Conservation (phyloP, 2,797 vertebrate species). For the Cirrhinus molitorella region DNA sequence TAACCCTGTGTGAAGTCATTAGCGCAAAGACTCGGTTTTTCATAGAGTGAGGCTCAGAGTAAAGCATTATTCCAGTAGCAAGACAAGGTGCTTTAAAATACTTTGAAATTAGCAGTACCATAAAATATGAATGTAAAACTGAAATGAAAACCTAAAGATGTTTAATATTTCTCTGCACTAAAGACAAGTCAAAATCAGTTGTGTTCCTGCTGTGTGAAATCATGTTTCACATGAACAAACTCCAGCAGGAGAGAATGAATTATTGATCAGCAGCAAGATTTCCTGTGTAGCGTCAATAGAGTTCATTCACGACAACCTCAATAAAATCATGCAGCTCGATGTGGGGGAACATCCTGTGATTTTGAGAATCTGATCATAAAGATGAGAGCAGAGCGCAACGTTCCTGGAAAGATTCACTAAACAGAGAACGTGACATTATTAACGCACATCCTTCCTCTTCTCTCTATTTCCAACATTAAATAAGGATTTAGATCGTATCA, state of each 20-base stretch:
- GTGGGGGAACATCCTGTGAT: not conserved
- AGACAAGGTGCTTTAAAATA: not conserved
- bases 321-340: not conserved
- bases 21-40: not conserved
- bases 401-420: not conserved
- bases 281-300: constrained; percentile 1
- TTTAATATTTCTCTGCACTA: not conserved
- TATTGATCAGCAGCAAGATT: constrained; percentile 30
- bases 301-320: constrained; percentile 2
- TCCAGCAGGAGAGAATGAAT: constrained; percentile 24
- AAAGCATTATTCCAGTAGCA: not conserved
- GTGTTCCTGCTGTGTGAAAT: constrained; percentile 14
- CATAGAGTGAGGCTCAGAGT: not conserved
- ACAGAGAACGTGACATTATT: not conserved
- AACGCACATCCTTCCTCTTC: not conserved
- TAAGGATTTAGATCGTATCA: too few relatives aligned
- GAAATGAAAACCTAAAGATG: not conserved
- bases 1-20: not conserved
- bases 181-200: not conserved
- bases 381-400: not conserved
- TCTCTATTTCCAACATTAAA: not conserved
- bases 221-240: constrained; percentile 14
- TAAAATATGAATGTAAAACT: not conserved
- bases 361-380: not conserved
- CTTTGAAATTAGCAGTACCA: not conserved